Percentiles rank a stretch among this genome's conserved stretches.
Conservation (phyloP, 2,797 vertebrate genomes). For the Cyprinodon diabolis region DNA sequence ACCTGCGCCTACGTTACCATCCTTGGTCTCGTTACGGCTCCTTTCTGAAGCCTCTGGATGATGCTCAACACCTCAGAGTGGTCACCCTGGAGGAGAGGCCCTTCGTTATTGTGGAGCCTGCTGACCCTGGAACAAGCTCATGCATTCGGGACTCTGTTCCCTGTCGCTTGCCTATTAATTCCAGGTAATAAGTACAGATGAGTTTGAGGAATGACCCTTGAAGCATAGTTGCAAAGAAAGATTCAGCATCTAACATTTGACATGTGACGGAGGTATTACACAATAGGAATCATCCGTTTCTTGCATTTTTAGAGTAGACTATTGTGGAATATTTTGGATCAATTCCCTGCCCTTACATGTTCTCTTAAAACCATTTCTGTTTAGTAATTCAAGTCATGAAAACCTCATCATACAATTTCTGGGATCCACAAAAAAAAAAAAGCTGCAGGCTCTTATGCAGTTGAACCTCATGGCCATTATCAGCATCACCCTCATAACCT, state of each 20-base stretch:
- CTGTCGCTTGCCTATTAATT: slow-evolving; percentile 89
- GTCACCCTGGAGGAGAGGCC: slow-evolving; percentile 93
- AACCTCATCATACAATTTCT: neutral
- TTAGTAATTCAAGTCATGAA: neutral
- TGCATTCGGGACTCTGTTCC: slow-evolving; percentile 95
- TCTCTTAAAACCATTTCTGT: neutral
- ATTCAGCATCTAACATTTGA: neutral
- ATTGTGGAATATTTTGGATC: neutral
- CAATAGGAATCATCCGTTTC: neutral
- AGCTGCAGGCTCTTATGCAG: neutral
- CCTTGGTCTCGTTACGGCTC: slow-evolving; percentile 91
- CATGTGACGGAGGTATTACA: neutral
- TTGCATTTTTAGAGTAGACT: neutral
- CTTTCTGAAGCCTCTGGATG: slow-evolving; percentile 90
- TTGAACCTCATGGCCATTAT: neutral
- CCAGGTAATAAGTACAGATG: slow-evolving; percentile 69
- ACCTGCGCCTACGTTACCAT: slow-evolving; percentile 86
- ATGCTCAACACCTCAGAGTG: slow-evolving; percentile 89
- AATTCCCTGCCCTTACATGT: neutral
- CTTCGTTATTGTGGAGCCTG: slow-evolving; percentile 93
- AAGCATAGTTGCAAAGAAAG: neutral
- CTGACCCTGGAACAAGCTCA: slow-evolving; percentile 90
- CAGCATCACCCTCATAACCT: no score
- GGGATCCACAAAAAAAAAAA: neutral
- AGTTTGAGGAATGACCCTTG: neutral